Conservation (phyloP, 2,888 invertebrate genomes). For the Troides aeacus region DNA sequence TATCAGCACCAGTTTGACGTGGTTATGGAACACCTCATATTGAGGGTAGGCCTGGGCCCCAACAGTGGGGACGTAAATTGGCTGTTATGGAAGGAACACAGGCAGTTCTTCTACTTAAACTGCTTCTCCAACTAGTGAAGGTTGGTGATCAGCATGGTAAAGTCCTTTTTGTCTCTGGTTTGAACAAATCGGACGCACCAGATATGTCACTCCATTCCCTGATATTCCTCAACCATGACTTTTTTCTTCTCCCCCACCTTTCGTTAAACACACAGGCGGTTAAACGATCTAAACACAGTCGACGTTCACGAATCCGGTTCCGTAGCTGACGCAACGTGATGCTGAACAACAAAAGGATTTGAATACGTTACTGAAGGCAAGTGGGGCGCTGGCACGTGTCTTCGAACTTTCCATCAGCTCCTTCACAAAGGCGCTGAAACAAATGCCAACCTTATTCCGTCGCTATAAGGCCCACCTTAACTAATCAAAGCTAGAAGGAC, state of each 20-base stretch:
- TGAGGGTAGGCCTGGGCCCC: no score
- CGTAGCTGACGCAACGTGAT: slow-evolving; percentile 53
- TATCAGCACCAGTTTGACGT: neutral
- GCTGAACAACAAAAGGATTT: slow-evolving; percentile 73
- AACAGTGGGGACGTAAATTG: no score
- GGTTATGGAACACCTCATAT: no score
- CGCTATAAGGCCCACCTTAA: slow-evolving; percentile 7
- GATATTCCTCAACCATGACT: no score
- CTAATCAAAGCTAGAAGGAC: neutral
- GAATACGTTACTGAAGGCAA: slow-evolving; percentile 69
- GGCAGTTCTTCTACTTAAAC: neutral
- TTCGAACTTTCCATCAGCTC: slow-evolving; percentile 32
- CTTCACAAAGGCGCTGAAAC: slow-evolving; percentile 27
- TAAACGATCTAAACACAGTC: slow-evolving; percentile 39
- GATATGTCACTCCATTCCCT: no score
- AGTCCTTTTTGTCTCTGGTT: no score
- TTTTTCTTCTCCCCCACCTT: no score
- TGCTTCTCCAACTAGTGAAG: no score
- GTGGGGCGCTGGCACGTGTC: slow-evolving; percentile 48
- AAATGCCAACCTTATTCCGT: slow-evolving; percentile 14
- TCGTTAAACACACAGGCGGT: neutral
- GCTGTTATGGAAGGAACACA: no score
- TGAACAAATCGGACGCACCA: no score
- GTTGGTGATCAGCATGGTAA: no score
- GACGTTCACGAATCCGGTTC: slow-evolving; percentile 50